phyloP scores from a whole-genome alignment of 2,888 invertebrate species.

The Ophion obscuratus region DNA sequence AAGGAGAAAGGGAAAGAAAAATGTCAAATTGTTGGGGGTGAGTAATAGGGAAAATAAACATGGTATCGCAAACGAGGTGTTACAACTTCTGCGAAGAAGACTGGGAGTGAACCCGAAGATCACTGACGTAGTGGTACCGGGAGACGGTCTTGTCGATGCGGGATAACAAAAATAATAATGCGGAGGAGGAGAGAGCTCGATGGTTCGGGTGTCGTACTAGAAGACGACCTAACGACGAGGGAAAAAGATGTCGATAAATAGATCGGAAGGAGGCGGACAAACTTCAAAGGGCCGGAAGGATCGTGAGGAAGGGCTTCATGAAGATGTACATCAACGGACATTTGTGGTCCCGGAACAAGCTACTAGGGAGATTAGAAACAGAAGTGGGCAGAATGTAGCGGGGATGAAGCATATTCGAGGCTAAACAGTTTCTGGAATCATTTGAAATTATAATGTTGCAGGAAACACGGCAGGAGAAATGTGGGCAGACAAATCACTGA shows the following conservation, averaged over 20 bases:
- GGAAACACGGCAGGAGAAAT: constrained; percentile 4
- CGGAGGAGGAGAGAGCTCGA: background rate
- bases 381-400: background rate
- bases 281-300: background rate
- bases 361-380: background rate
- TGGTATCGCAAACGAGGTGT: background rate
- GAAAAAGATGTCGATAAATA: background rate
- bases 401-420: background rate
- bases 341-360: background rate
- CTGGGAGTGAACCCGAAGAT: background rate
- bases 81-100: background rate
- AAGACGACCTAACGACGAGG: background rate
- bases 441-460: constrained; percentile 1
- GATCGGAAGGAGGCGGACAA: background rate
- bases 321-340: background rate
- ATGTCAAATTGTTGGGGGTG: too few relatives aligned
- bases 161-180: constrained; percentile 7
- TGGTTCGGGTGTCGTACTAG: background rate
- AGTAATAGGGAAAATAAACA: background rate
- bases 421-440: background rate
- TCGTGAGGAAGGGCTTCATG: background rate
- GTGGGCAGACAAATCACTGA: background rate
- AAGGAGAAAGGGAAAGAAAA: too few relatives aligned
- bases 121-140: background rate
- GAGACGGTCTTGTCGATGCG: background rate